Base-by-base conservation (phyloP, 2,113 vertebrate species). In the Vanacampus margaritifer region DNA sequence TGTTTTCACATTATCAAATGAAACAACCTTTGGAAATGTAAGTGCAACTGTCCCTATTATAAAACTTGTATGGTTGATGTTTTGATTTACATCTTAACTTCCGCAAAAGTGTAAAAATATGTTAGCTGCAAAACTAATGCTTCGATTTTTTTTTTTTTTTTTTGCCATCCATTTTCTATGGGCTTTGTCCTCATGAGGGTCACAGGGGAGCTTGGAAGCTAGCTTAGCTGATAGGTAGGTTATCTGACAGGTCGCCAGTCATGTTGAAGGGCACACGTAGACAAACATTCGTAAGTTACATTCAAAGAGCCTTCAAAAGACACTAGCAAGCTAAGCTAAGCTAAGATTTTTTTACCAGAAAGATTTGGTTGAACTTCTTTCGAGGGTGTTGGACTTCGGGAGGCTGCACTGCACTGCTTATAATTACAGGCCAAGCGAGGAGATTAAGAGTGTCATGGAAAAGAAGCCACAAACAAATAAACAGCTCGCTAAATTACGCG, bases 381-480 rank as follows among this genome's bases (percentile, higher is more conserved):
- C 9, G 36, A 21, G 11, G 35, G 16, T 7, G 36, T 61, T 61
- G 5, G 35, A 61, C 59, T 61, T 61, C 23, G 37, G 37, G n/a
- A 61, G 21, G 21, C 41, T 41, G n/a, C n/a, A 3, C 6, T 14
- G 60, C 23, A 24, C 24, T n/a, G 23, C 39, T 62, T 62, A 13
- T 62, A 62, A 62, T 62, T 62, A 62, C 60, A 62, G 60, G 37
- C 60, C 13, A 24, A 41, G 39, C 23, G 39, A 23, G 23, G 13
- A 62, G 60, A 62, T 62, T 43, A 62, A 62, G 60, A 43, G 60
- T 62, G 39, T 43, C 60, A 62, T 41, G 60, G 54, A 62, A 45
- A 43, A 62, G 60, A 62, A 43, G 60, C 60, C 78, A 77, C 73
- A 80, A 85, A 83, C 84, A 86, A 88, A 81, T 85, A 85, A 85